phyloP scores from a whole-genome alignment of 2,888 invertebrate species.

The Elysia crispata region DNA sequence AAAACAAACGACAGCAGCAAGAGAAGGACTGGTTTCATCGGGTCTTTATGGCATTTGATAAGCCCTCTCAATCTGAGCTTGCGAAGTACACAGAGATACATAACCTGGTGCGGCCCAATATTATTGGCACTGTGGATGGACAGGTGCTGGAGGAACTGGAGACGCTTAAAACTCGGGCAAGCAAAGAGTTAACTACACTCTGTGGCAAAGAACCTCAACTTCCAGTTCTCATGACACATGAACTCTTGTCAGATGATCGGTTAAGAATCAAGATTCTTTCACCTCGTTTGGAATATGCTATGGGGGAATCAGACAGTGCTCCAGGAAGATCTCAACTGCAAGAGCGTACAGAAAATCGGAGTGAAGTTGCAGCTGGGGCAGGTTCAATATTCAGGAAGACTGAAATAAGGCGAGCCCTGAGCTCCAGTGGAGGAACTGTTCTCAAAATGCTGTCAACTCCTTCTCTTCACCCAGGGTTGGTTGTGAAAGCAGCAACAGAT shows the following conservation, averaged over 20 bases:
- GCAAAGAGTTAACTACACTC: conserved; percentile 38
- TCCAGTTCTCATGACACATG: conserved; percentile 45
- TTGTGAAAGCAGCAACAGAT: too few relatives aligned
- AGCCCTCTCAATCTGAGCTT: conserved; percentile 40
- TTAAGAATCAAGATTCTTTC: conserved; percentile 39
- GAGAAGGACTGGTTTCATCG: conserved; percentile 31
- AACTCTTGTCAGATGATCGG: conserved; percentile 27
- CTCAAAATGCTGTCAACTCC: background rate
- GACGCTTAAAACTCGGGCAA: conserved; percentile 36
- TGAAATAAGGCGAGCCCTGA: background rate
- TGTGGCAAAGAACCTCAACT: conserved; percentile 1
- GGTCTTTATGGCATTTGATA: conserved; percentile 44
- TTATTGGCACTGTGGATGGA: conserved; percentile 14
- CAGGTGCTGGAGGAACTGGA: conserved; percentile 46
- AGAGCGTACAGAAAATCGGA: background rate
- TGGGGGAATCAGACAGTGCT: background rate
- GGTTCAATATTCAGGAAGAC: too few relatives aligned
- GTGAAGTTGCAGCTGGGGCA: too few relatives aligned
- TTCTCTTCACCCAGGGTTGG: background rate
- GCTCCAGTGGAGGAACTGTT: background rate
- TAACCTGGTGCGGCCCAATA: conserved; percentile 19
- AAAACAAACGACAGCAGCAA: conserved; percentile 49
- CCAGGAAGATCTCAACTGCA: background rate
- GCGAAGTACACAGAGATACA: conserved; percentile 53
- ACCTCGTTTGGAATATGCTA: conserved; percentile 21